phyloP scores from a whole-genome alignment of 2,888 invertebrate species.

The Tolmerus cingulatus region DNA sequence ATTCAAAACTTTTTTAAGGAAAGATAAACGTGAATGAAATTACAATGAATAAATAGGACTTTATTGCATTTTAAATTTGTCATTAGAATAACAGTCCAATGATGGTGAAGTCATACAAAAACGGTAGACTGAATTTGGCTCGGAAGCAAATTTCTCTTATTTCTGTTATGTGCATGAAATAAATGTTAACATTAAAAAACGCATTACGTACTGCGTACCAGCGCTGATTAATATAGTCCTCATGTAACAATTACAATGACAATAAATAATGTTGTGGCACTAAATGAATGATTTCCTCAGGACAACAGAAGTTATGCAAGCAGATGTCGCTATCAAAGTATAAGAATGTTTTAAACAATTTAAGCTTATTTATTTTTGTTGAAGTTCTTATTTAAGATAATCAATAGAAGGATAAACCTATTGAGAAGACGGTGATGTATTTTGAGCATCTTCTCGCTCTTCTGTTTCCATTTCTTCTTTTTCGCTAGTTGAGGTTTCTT shows the following conservation, averaged over 20 bases:
- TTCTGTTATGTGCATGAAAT: background rate
- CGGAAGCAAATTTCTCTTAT: slow-evolving; percentile 23
- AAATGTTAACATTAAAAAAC: background rate
- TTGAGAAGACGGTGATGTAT: slow-evolving; percentile 50
- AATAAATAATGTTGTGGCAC: slow-evolving; percentile 36
- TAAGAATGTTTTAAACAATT: background rate
- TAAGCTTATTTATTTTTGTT: slow-evolving; percentile 30
- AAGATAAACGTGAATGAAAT: background rate
- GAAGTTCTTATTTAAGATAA: background rate
- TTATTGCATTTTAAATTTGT: slow-evolving; percentile 30
- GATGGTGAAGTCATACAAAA: background rate
- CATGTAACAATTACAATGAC: slow-evolving; percentile 26
- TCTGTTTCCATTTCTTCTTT: slow-evolving; percentile 51
- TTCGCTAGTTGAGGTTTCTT: slow-evolving; percentile 48
- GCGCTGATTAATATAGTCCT: background rate
- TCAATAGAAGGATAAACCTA: slow-evolving; percentile 32
- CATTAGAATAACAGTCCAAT: slow-evolving; percentile 22
- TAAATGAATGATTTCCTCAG: slow-evolving; percentile 15
- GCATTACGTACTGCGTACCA: background rate
- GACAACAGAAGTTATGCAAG: slow-evolving; percentile 10
- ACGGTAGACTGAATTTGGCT: background rate
- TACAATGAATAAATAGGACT: slow-evolving; percentile 20
- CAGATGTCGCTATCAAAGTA: background rate
- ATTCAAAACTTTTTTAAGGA: background rate
- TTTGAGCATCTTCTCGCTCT: slow-evolving; percentile 50